phyloP scores from a whole-genome alignment of 2,888 invertebrate species.

The Frankliniella fusca region DNA sequence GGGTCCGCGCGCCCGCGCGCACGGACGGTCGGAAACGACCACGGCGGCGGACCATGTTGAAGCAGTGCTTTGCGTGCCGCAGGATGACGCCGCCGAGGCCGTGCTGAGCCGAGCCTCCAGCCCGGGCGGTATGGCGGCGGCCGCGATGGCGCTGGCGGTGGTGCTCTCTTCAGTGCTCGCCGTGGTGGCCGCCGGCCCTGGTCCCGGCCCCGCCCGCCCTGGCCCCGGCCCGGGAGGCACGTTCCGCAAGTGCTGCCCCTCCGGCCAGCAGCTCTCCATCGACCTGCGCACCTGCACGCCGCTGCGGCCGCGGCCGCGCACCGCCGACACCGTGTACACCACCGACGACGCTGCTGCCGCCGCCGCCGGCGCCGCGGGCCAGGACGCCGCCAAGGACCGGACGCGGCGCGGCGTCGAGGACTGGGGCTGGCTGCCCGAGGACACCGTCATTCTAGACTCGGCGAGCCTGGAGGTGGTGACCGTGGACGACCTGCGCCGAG shows the following conservation, averaged over 20 bases:
- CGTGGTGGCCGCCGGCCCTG: neutral
- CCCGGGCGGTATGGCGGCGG: neutral
- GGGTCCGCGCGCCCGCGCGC: no score
- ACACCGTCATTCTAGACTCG: neutral
- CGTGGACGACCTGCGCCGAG: neutral
- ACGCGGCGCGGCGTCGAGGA: neutral
- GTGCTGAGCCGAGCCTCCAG: no score
- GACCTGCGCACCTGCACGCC: conserved; percentile 1
- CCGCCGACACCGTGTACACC: neutral
- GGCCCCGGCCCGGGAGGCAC: neutral
- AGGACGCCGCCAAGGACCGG: neutral
- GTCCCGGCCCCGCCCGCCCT: neutral
- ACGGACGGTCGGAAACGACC: no score
- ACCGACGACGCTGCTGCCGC: no score
- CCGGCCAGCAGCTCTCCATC: neutral
- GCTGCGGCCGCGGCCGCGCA: neutral
- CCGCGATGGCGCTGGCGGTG: neutral
- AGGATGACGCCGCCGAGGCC: no score
- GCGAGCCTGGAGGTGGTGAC: neutral
- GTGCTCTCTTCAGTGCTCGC: neutral
- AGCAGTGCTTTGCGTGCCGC: no score
- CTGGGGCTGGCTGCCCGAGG: conserved; percentile 12
- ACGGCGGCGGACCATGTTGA: no score
- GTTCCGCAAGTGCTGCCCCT: conserved; percentile 2
- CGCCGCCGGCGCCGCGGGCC: neutral